Base-by-base conservation (phyloP, 2,888 invertebrate species). In the Drosophila acutilabella region DNA sequence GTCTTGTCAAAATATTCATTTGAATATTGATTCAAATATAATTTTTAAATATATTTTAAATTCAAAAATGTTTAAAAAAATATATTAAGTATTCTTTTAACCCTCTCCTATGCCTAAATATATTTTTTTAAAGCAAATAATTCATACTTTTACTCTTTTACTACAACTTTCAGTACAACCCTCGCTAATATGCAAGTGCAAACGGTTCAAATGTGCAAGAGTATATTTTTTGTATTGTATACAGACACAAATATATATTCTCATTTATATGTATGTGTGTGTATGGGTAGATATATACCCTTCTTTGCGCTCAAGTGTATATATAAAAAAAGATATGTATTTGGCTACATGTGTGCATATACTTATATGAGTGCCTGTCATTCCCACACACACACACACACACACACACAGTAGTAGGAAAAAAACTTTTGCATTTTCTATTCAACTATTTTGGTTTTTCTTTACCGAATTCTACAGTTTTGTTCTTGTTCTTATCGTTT, bases 361-460 rank as follows among this genome's bases (percentile, higher is more conserved):
- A 61, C 58, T 66, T 56, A 44, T 76, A 38, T 58, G 62, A 67
- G 62, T 53, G 71, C 56, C 60, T 71, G 77, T 64, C 67, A 67
- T 52, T 50, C 64, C 41, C 53, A 64, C 61, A 54, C 54, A 54
- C 30, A 64, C 26, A 26, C 7, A 26, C 26, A 26, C 26, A 20
- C 53, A 64, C 61, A 54, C 54, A 26, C 26, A 26, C 8, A 6
- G 30, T 8, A 8, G 30, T 30, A 52, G 33, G 18, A 58, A 33
- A 23, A 67, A 78, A 78, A 60, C 56, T 81, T 78, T 81, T 65
- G 61, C 78, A 83, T 75, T 72, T 78, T 71, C 51, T 77, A 67
- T 66, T 73, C 36, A 36, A 36, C 59, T 53, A 59, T 60, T 74
- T 30, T 51, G 36, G 41, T 64, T 50, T 51, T 48, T 50, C 33